Base-by-base conservation (phyloP, 1,140 invertebrate species). In the Drosophila pallidifrons region DNA sequence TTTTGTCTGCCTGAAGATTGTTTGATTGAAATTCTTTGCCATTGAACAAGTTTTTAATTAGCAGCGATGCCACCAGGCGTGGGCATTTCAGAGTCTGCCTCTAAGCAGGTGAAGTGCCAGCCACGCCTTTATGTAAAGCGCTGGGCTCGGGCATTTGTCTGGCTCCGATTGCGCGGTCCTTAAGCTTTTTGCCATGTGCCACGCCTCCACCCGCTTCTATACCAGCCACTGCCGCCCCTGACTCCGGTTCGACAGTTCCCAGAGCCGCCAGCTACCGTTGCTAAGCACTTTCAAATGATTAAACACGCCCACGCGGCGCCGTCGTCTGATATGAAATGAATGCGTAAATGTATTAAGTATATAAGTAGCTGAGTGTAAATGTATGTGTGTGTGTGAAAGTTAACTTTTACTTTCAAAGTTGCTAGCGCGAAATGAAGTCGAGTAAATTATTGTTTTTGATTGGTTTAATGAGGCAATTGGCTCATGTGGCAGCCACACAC, bases 391-490 rank as follows among this genome's bases (percentile, higher is more conserved):
- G 15, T n/a, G 35, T 71, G 10, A 10, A 46, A 54, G 51, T 20
- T 60, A 65, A 55, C 49, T 78, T 57, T 70, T 60, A 52, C 66
- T 75, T 78, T 59, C 55, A 49, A 66, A 65, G 25, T 76, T 73
- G 45, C 45, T 30, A 49, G 51, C 64, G 46, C 49, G 46, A 70
- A 83, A 63, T 77, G 73, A 72, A 80, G 72, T 79, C 77, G 61
- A 82, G 77, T 83, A 89, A 87, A 80, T 82, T 82, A 77, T 88
- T 88, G 82, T 79, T 71, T 88, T 77, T 82, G 70, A 86, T 77
- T 71, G 73, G 76, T 78, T 78, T 71, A 75, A 78, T 75, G 76
- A 70, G 60, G 59, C 75, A 59, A 75, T 77, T 68, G 64, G 54
- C 57, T 49, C 66, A 64, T 78, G 35, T 20, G 20, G 20, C 28